phyloP scores from a whole-genome alignment of 2,113 vertebrate species.

The Alethe castanea region DNA sequence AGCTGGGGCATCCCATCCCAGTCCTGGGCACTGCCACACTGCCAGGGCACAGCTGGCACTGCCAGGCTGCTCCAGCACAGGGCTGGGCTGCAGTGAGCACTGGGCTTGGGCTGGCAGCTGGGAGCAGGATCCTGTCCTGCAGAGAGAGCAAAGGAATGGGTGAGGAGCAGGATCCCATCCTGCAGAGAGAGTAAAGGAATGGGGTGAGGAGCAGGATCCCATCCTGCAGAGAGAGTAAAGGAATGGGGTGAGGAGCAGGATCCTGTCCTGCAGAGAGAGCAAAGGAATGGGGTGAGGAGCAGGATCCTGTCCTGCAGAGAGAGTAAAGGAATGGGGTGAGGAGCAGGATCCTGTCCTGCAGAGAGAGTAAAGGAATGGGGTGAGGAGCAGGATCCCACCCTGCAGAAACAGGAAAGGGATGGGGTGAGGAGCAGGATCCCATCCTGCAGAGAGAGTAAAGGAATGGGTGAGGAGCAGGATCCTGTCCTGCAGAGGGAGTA shows the following conservation, averaged over 20 bases:
- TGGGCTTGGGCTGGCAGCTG: not conserved
- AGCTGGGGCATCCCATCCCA: accelerated
- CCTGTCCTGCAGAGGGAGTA: no score
- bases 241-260: no score
- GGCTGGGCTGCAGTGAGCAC: not conserved
- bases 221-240: not conserved
- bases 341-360: not conserved
- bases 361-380: no score
- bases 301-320: not conserved
- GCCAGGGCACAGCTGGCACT: not conserved
- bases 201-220: not conserved
- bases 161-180: not conserved
- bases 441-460: no score
- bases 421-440: no score
- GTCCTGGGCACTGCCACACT: accelerated
- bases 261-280: not conserved
- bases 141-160: not conserved
- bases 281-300: not conserved
- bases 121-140: no score
- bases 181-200: no score
- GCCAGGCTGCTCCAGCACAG: not conserved
- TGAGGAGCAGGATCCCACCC: not conserved
- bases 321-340: not conserved
- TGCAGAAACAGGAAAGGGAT: no score
- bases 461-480: no score